Percentiles rank a stretch among this genome's conserved stretches.
Evolutionary conservation across 2,888 invertebrate genomes (phyloP).

Genomic region (Eugnorisma glareosa): DNA sequence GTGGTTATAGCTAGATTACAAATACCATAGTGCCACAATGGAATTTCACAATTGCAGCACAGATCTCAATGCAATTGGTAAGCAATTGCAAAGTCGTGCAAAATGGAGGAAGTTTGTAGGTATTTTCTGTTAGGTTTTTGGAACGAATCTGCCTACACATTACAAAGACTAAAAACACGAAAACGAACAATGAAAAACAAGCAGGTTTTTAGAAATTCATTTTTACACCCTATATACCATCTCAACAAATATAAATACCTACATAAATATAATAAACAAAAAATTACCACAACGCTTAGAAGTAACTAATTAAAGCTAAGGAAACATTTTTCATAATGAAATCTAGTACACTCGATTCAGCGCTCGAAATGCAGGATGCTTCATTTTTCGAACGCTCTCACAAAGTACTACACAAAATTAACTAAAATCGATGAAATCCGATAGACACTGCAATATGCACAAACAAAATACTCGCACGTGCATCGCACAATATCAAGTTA

Average conservation of each 20-base stretch:
- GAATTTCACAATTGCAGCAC: conserved; percentile 59
- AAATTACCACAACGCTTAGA: not conserved
- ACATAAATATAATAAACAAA: not conserved
- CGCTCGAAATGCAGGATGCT: too few relatives aligned
- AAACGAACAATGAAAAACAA: not conserved
- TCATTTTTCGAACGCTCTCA: not conserved
- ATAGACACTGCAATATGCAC: not conserved
- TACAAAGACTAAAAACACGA: not conserved
- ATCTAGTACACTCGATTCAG: not conserved
- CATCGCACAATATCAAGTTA: conserved; percentile 14
- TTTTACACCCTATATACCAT: not conserved
- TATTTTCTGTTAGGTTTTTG: not conserved
- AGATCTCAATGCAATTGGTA: conserved; percentile 57
- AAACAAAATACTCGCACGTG: conserved; percentile 26
- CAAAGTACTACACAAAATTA: conserved; percentile 3
- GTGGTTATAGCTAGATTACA: conserved; percentile 61
- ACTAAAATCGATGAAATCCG: not conserved
- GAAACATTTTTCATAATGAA: not conserved
- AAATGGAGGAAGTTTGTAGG: not conserved
- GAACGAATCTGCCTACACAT: not conserved
- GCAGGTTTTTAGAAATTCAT: not conserved
- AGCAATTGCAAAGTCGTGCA: conserved; percentile 42
- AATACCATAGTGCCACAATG: conserved; percentile 62
- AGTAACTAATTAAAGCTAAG: not conserved
- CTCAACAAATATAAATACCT: not conserved